Evolutionary conservation across 1,140 invertebrate species (phyloP).

Genomic region (Drosophila saltans): DNA sequence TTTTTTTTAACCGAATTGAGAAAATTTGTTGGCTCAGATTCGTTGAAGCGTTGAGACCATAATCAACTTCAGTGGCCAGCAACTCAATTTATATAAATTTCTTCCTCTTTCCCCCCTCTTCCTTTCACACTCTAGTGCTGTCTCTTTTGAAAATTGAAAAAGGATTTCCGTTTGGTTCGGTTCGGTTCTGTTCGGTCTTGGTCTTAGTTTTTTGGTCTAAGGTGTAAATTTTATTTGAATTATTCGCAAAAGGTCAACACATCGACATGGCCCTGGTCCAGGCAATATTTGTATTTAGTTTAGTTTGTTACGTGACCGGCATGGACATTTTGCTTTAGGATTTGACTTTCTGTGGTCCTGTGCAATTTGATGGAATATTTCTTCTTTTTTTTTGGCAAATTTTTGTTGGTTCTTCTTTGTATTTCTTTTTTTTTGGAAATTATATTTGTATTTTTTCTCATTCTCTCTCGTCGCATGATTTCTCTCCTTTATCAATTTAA

Average conservation of each 20-base stretch:
- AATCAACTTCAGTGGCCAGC: conserved; percentile 78
- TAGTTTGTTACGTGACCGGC: conserved; percentile 46
- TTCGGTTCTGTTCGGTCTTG: conserved; percentile 20
- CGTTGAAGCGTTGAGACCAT: conserved; percentile 73
- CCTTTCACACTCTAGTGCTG: background rate
- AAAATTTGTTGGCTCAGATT: conserved; percentile 79
- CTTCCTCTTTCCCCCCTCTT: background rate
- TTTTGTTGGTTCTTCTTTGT: conserved; percentile 21
- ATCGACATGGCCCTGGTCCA: too few relatives aligned
- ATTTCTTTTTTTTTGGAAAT: background rate
- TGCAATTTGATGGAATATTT: conserved; percentile 23
- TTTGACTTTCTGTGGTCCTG: conserved; percentile 10
- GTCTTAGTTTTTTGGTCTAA: conserved; percentile 33
- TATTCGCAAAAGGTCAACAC: conserved; percentile 67
- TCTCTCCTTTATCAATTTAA: conserved; percentile 38
- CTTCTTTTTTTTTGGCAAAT: conserved; percentile 17
- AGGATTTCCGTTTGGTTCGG: conserved; percentile 75
- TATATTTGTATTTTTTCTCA: conserved; percentile 25
- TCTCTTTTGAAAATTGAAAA: conserved; percentile 70
- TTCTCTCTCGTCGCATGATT: background rate
- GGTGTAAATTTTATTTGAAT: conserved; percentile 81
- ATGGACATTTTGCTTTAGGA: conserved; percentile 14
- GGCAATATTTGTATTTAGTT: conserved; percentile 19
- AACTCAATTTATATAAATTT: conserved; percentile 73
- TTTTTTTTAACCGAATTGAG: conserved; percentile 72